Evolutionary conservation across 2,888 invertebrate species (phyloP).

Genomic region (Kryphioiulus occultus): DNA sequence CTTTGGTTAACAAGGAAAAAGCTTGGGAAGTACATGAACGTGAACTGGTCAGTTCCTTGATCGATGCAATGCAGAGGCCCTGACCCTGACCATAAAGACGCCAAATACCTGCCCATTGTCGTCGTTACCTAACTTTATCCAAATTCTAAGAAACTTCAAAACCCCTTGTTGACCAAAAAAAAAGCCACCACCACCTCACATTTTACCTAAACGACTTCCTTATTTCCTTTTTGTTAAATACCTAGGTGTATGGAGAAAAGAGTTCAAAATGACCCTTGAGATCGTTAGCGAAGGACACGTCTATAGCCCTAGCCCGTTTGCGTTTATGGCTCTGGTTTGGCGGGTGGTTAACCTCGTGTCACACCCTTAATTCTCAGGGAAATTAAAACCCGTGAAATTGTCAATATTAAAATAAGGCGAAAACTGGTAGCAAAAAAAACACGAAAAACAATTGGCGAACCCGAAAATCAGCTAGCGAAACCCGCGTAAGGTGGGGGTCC

Average conservation of each 20-base stretch:
- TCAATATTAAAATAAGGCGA: neutral
- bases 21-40: too few species aligned
- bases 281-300: neutral
- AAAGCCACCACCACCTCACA: neutral
- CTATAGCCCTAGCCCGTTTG: neutral
- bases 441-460: neutral
- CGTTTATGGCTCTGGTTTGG: neutral
- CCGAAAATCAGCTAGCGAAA: neutral
- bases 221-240: constrained; percentile 22
- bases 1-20: too few species aligned
- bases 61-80: neutral
- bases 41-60: neutral
- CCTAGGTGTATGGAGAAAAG: neutral
- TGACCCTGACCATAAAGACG: neutral
- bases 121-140: neutral
- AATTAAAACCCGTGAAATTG: constrained; percentile 18
- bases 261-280: constrained; percentile 2
- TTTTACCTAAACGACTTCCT: constrained; percentile 25
- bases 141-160: constrained; percentile 1
- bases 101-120: neutral
- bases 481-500: neutral
- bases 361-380: neutral
- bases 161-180: neutral
- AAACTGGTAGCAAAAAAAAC: neutral
- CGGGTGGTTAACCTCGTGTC: neutral